phyloP scores from a whole-genome alignment of 2,113 vertebrate species.

The Vimba vimba region DNA sequence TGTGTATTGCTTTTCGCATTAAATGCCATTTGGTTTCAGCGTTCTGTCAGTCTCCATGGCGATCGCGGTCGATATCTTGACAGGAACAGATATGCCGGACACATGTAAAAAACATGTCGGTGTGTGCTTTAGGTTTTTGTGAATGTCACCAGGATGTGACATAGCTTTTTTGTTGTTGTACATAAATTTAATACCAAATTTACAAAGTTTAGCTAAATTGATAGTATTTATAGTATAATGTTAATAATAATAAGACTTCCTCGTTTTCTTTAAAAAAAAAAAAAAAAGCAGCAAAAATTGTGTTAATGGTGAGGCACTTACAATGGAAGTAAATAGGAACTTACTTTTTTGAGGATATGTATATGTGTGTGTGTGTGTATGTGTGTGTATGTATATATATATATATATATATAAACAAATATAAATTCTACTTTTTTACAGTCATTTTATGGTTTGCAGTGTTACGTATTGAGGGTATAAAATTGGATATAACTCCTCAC shows the following conservation, averaged over 20 bases:
- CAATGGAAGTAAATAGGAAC: not conserved
- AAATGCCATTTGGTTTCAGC: constrained; percentile 32
- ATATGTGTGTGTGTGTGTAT: too few relatives aligned
- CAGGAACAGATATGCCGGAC: not conserved
- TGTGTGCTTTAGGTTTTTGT: constrained; percentile 2
- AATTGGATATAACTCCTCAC: too few relatives aligned
- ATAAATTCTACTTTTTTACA: not conserved
- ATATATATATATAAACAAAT: too few relatives aligned
- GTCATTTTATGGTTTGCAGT: not conserved
- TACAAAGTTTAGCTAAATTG: not conserved
- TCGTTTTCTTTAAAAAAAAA: too few relatives aligned
- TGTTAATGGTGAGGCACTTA: not conserved
- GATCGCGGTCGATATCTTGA: constrained; percentile 35
- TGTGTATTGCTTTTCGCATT: constrained; percentile 23
- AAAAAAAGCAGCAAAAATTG: too few relatives aligned
- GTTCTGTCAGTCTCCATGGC: constrained; percentile 49
- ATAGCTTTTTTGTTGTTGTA: not conserved
- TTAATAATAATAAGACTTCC: not conserved
- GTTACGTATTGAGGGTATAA: not conserved
- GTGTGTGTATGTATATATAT: too few relatives aligned
- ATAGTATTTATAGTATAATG: not conserved
- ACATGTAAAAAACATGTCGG: not conserved
- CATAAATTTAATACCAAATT: not conserved
- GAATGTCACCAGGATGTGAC: not conserved
- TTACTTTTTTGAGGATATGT: not conserved